Percentiles rank a stretch among this genome's conserved stretches.
These are phyloP conservation scores for Ambastaia sidthimunki DNA, from an alignment of 2,797 vertebrate species.

Conservation along the genomic window DNA sequence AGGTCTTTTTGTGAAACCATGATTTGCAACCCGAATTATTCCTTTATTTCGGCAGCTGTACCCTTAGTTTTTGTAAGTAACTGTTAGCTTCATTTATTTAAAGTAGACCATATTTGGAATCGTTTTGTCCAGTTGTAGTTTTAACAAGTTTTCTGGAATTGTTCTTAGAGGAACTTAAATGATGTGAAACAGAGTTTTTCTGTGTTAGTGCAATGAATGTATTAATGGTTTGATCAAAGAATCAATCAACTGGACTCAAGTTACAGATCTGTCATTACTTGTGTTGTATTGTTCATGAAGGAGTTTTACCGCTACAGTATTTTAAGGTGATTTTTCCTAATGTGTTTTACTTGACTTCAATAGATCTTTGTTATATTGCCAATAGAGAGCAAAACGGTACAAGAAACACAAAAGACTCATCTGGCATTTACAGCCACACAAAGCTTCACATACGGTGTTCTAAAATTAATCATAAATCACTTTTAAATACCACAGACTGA, in stretches of 20 bases:
- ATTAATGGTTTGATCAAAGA: slow-evolving; percentile 12
- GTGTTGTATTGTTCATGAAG: slow-evolving; percentile 26
- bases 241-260: slow-evolving; percentile 49
- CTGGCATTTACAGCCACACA: not conserved
- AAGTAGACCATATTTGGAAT: slow-evolving; percentile 30
- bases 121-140: slow-evolving; percentile 12
- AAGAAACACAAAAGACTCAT: not conserved
- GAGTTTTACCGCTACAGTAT: not conserved
- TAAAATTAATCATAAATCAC: not conserved
- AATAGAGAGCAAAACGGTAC: not conserved
- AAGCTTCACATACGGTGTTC: slow-evolving; percentile 28
- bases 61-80: slow-evolving; percentile 16
- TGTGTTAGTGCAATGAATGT: slow-evolving; percentile 45
- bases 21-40: not conserved
- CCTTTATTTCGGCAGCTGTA: slow-evolving; percentile 24
- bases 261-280: slow-evolving; percentile 23
- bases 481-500: not conserved
- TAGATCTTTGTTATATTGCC: not conserved
- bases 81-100: slow-evolving; percentile 10
- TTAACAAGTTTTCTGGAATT: slow-evolving; percentile 31
- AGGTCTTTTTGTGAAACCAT: not conserved
- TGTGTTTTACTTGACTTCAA: slow-evolving; percentile 1
- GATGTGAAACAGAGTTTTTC: slow-evolving; percentile 47
- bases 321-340: not conserved
- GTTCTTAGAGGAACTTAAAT: slow-evolving; percentile 3